These are phyloP conservation scores for Erebia palarica DNA, from an alignment of 2,888 invertebrate species.

Conservation along the genomic window DNA sequence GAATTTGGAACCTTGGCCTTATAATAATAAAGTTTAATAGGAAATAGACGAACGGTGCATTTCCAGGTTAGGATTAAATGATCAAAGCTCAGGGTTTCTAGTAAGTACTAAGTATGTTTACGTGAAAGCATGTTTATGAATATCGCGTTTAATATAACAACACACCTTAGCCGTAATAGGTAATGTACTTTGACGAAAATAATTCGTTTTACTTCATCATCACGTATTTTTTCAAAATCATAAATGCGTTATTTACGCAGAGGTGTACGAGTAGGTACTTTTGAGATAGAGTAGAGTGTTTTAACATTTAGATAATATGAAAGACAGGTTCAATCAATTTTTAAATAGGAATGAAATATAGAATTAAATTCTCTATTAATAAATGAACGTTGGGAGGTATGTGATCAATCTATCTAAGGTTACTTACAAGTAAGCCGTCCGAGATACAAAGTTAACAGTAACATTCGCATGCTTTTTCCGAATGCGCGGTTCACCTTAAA, in stretches of 20 bases:
- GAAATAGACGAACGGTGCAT: not conserved
- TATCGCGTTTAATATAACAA: not conserved
- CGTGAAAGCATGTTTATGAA: not conserved
- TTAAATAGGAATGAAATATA: no score
- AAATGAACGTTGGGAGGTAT: not conserved
- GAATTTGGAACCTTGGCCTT: slow-evolving; percentile 3
- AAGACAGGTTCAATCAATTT: no score
- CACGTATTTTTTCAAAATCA: no score
- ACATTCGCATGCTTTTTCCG: slow-evolving; percentile 39
- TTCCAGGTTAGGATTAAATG: slow-evolving; percentile 18
- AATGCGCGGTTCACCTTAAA: slow-evolving; percentile 41
- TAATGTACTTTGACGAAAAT: no score
- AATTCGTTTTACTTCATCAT: no score
- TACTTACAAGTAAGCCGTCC: slow-evolving; percentile 16
- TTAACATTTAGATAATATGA: no score
- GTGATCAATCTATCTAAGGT: slow-evolving; percentile 10
- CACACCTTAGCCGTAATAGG: no score
- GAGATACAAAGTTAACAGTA: slow-evolving; percentile 29
- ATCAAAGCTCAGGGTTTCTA: slow-evolving; percentile 26
- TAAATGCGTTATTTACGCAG: no score
- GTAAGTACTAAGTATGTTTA: slow-evolving; percentile 14
- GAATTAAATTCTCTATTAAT: no score
- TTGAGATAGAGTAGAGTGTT: no score
- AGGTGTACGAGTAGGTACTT: no score
- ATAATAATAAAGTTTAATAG: not conserved